Evolutionary conservation across 2,113 vertebrate genomes (phyloP), one percentile per base, ranked within the genome.

Genomic region (Cairina moschata): DNA sequence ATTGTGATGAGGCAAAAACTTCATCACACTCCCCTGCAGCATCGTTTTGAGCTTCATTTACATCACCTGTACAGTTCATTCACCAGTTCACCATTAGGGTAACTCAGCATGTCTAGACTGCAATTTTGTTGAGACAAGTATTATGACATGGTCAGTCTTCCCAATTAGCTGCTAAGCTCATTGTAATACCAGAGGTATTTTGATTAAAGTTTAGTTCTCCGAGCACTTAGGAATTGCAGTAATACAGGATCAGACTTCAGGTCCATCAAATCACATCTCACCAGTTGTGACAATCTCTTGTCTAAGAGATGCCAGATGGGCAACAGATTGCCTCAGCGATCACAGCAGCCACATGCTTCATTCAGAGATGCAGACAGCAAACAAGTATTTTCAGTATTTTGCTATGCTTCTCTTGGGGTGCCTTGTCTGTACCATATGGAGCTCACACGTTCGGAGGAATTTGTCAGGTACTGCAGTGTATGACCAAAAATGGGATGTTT

Each of bases 401-500:
- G 50, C 68, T 46, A 16, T 6, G 4, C 46, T 31, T 26, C 60
- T 48, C 18, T 36, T 31, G 4, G 2, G 13, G 7, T 44, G 55
- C 77, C 32, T 8, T 29, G 2, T 16, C 9, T 4, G 56, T 59
- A 2, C 46, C 21, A 20, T 4, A 10, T 4, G 2, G 5, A 31
- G n/a, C 44, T 72, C 66, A 8, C 25, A 5, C 46, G 46, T 8
- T 34, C 38, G 5, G 59, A 55, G 59, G n/a, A 31, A 29, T 11
- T 6, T 1, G 40, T 28, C 58, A 76, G 58, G 58, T 93, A 34
- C 48, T 58, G 59, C 79, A 52, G 17, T 1, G 17, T 15, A 4
- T 50, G 58, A 81, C 94, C 91, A 82, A 82, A 83, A 73, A 8
- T n/a, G 67, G 92, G 80, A 17, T 63, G 48, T 34, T 77, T n/a